Base-by-base conservation (phyloP, 2,797 vertebrate genomes). In the Malurus leucopterus region DNA sequence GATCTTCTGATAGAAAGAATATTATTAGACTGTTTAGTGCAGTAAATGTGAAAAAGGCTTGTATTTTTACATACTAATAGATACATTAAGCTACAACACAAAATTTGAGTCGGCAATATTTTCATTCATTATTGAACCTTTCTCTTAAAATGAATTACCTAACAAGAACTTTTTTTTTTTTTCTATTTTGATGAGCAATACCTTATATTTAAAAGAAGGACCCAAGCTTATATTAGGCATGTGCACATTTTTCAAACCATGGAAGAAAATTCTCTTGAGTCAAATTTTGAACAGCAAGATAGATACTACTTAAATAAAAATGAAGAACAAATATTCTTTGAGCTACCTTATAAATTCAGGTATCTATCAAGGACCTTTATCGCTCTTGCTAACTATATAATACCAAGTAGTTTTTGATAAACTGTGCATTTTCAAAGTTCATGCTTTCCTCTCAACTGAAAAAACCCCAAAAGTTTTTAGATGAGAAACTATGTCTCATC, bases 1-100 rank as follows among this genome's bases (percentile, higher is more conserved):
- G 90, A 94, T 93, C 76, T 92, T 87, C 91, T 92, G 88, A 95
- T 87, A 95, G 67, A 89, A 96, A 93, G 84, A 93, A 67, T 95
- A 93, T 94, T 95, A 92, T 77, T 85, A 92, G 67, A 92, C 69
- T 90, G 55, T 94, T 95, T 92, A 89, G 71, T 85, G 70, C 69
- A 72, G 53, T 88, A 94, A 95, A 92, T 70, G 73, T 81, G 86
- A 84, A 88, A 95, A 23, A 81, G 53, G 27, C 24, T 88, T 91
- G 95, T 46, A 84, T 81, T 74, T 92, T 95, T 93, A 93, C 71
- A 91, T 91, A 91, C 72, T 94, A 95, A 95, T 94, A 32, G 64
- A 70, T 69, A 43, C 47, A 95, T 92, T 95, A 92, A 63, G n/a
- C 86, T 93, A 68, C 84, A 65, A 92, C 53, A 91, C 34, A 88